Evolutionary conservation across 2,888 invertebrate genomes (phyloP), one percentile per base, ranked within the genome.

Genomic region (Ormyrus nitidulus): DNA sequence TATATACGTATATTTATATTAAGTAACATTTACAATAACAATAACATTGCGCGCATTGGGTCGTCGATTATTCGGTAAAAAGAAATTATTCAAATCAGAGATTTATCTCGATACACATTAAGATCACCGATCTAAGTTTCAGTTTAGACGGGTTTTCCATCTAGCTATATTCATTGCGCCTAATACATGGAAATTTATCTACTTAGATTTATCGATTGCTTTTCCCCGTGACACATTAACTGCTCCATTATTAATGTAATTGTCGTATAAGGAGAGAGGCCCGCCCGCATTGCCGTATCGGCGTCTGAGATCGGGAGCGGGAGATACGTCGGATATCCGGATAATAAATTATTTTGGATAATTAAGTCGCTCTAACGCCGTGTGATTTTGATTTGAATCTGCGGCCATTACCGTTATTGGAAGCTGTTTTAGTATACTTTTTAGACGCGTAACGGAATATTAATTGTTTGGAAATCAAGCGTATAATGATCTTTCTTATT

Each of bases 341-440:
- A 66, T 66, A 51, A 74, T 74, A 75, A 66, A 74, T 74, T 71
- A 61, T 72, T 34, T 72, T 62, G 53, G 72, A 72, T 72, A 62
- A 72, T 72, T 72, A 72, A 72, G 72, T 13, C 44, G n/a, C 9
- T 10, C 6, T 72, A 10, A 53, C 34, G 10, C 13, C 34, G 51
- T 10, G 34, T 11, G 46, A 46, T 19, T 62, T 9, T 46, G 44
- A 62, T 62, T 46, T 59, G 34, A 8, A 59, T 19, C 59, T 62
- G 5, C 5, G 44, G 46, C 62, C 0, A 34, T 46, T 8, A 62
- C 46, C 62, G 62, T 62, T 62, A 62, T 10, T 3, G 11, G 13
- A 10, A 9, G n/a, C 6, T 5, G 13, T n/a, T 58, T 58, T 58
- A n/a, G 19, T 6, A 58, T 58, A 11, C 10, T 58, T 13, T 10